A percentile compares a stretch with the other conserved stretches of the same genome.
Conservation (phyloP, 2,797 vertebrate genomes). For the Taenioides sp. region DNA sequence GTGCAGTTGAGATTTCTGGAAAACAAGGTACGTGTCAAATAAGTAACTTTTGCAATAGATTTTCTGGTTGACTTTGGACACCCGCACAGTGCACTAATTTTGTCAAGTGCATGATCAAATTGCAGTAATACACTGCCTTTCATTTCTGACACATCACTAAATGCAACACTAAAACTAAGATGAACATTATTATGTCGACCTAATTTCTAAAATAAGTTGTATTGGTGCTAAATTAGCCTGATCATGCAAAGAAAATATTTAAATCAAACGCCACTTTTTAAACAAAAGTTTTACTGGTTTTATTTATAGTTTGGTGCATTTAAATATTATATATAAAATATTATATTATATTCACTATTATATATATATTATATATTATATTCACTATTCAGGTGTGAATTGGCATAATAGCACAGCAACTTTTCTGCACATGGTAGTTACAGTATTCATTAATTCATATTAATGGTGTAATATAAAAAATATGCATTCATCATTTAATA, state of each 20-base stretch:
- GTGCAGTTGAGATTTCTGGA: slow-evolving; percentile 9
- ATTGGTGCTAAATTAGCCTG: slow-evolving; percentile 50
- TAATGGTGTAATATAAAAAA: background rate
- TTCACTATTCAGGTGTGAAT: slow-evolving; percentile 32
- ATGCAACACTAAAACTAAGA: slow-evolving; percentile 1
- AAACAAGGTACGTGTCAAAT: background rate
- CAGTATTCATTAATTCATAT: background rate
- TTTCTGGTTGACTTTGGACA: background rate
- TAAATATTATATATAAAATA: no score
- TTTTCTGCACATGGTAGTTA: background rate
- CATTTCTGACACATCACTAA: background rate
- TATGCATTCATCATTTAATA: background rate
- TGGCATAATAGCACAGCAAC: slow-evolving; percentile 28
- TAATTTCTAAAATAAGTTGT: slow-evolving; percentile 22
- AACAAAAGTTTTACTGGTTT: background rate
- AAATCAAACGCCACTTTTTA: background rate
- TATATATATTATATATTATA: no score
- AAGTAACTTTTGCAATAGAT: background rate
- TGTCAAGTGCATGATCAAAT: background rate
- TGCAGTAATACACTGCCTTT: background rate
- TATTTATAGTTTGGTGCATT: background rate
- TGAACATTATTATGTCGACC: slow-evolving; percentile 14
- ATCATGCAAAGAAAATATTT: slow-evolving; percentile 27
- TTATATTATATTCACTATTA: slow-evolving; percentile 1
- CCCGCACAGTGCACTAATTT: background rate